Evolutionary conservation across 92 coral and sea anemone genomes (phyloP).

Genomic region (Phymanthus crucifer): DNA sequence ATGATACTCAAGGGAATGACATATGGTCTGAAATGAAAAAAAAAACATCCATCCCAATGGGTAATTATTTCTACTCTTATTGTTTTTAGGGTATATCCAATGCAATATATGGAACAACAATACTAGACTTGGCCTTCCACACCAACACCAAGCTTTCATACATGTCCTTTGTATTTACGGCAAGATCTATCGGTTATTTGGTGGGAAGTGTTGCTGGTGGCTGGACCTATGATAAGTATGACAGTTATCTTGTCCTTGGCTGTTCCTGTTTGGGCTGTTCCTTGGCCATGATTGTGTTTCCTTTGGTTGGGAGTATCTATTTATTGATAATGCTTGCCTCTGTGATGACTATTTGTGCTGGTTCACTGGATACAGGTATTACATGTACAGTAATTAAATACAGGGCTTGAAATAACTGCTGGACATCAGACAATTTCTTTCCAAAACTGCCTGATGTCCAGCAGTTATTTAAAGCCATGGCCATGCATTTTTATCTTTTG

Average conservation of each 20-base stretch:
- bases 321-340: conserved; percentile 60
- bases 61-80: not conserved
- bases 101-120: conserved; percentile 87
- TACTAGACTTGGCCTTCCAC: conserved; percentile 73
- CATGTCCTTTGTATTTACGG: conserved; percentile 84
- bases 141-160: conserved; percentile 54
- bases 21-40: too few species aligned
- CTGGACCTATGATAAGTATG: conserved; percentile 86
- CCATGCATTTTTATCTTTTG: too few species aligned
- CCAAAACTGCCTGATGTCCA: too few species aligned
- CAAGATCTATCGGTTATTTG: conserved; percentile 86
- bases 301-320: conserved; percentile 58
- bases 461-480: too few species aligned
- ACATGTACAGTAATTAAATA: too few species aligned
- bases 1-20: too few species aligned
- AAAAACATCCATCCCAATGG: too few species aligned
- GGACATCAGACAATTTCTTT: too few species aligned
- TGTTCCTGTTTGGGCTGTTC: conserved; percentile 68
- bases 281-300: conserved; percentile 66
- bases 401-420: too few species aligned
- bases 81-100: conserved; percentile 63
- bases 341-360: conserved; percentile 61
- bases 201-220: conserved; percentile 89
- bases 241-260: conserved; percentile 71
- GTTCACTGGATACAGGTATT: conserved; percentile 89